Evolutionary conservation across 2,113 vertebrate species (phyloP), one percentile per base, ranked within the genome.

Genomic region (Dasypus novemcinctus): DNA sequence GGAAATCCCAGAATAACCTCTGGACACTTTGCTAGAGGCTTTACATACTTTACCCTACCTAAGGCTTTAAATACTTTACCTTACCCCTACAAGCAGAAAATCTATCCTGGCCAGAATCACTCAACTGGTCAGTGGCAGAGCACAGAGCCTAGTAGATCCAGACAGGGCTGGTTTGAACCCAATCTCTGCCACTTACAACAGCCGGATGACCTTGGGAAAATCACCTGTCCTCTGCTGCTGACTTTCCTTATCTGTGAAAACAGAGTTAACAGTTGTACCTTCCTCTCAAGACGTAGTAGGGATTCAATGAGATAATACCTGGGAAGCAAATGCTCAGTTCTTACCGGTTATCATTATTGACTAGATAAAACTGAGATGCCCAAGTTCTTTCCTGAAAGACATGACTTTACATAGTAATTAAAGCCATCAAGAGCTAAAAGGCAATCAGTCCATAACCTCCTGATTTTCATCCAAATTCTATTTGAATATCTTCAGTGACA

Each of bases 201-300:
- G 69, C 83, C 74, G 38, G 41, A 36, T 81, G 54, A 41, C 6
- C 68, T 61, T 61, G n/a, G 66, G 18, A 74, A 38, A 33, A 27
- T 93, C 43, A 72, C 49, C 69, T 69, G 46, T n/a, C 38, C 25
- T 88, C 54, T 84, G 57, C n/a, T 91, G 81, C 41, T 71, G 87
- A 54, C 80, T 92, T 95, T 61, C 84, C 71, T 90, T 64, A 78
- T 21, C 46, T 87, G 33, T 93, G 36, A 95, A 96, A 85, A 89
- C 38, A 23, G 29, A 46, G 13, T 64, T 90, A 71, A 90, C 52
- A 41, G n/a, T 4, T 83, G 5, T 64, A 66, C 38, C 86, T 75
- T 43, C 41, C 25, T 68, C 25, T 41, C 59, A 93, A 79, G 43
- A 81, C 31, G 4, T 8, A 72, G 17, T 31, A 46, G 76, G 31